Conservation (phyloP, 2,888 invertebrate species). For the Exocentrus adspersus region DNA sequence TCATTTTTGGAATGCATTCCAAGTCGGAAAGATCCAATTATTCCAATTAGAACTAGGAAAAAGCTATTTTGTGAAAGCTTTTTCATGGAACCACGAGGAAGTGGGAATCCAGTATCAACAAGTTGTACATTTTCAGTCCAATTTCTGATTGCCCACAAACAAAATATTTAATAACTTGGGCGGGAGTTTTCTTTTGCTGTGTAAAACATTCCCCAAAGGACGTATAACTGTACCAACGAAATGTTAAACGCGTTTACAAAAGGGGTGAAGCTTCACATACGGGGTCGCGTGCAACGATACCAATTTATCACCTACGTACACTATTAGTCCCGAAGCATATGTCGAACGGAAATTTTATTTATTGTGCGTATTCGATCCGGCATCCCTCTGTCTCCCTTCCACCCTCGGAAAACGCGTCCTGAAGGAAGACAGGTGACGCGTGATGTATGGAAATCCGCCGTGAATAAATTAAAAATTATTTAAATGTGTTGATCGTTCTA, state of each 20-base stretch:
- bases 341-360: conserved; percentile 45
- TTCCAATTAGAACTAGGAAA: too few species aligned
- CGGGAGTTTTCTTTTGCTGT: too few species aligned
- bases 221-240: conserved; percentile 29
- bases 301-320: conserved; percentile 50
- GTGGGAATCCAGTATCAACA: too few species aligned
- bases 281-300: conserved; percentile 49
- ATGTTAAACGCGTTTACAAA: conserved; percentile 34
- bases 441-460: conserved; percentile 22
- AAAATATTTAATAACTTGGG: too few species aligned
- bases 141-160: too few species aligned
- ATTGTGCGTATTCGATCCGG: conserved; percentile 31
- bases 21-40: too few species aligned
- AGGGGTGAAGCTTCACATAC: conserved; percentile 45
- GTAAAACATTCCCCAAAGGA: conserved; percentile 24
- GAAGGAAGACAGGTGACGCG: conserved; percentile 5
- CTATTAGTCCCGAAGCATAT: conserved; percentile 52
- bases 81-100: too few species aligned
- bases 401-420: neutral
- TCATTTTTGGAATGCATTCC: too few species aligned
- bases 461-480: conserved; percentile 56
- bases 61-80: too few species aligned
- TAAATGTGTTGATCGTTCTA: conserved; percentile 57
- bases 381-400: neutral
- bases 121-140: too few species aligned